Evolutionary conservation across 2,888 invertebrate species (phyloP), one percentile per base, ranked within the genome.

Genomic region (Pandemis heparana): DNA sequence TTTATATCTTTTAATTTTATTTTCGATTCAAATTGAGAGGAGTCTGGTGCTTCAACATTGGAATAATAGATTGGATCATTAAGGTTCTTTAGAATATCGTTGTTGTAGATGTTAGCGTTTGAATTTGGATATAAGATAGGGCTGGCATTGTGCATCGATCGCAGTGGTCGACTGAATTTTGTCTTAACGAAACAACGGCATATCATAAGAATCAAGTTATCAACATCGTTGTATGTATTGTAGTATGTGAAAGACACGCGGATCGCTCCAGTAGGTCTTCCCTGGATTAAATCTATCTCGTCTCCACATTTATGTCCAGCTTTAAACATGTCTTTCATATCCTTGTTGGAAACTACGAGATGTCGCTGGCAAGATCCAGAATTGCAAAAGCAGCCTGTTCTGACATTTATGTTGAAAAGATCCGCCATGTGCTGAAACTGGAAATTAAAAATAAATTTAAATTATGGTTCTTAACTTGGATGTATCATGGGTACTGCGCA

Each of bases 381-480:
- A 92, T 99, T 99, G 88, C 99, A 99, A 87, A 99, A 98, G 87
- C 99, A 99, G 0, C 99, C 99, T 1, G 98, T 98, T 77, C 99
- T 95, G 56, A 99, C 88, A 79, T 97, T 96, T 67, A 99, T 97
- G 80, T 97, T 96, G 86, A 98, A 97, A 69, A 99, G 92, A 79
- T 98, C 97, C 0, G 98, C 97, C 95, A 99, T 96, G 83, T 98
- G 97, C 82, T 98, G 96, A 75, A 99, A 97, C 97, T 98, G 89
- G 74, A 92, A 78, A 74, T 56, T 56, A 32, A 67, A 48, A 23
- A 65, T 71, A 63, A 53, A 60, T 67, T 71, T 46, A 14, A 9
- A 1, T 23, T 39, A 38, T n/a, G 43, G 5, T 5, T 48, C n/a
- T 14, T 48, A 48, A 14, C 6, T n/a, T 48, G 14, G 12, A 12